A percentile compares a stretch with the other conserved stretches of the same genome.
Conservation (phyloP, 2,797 vertebrate species). For the Ciconia nigra region DNA sequence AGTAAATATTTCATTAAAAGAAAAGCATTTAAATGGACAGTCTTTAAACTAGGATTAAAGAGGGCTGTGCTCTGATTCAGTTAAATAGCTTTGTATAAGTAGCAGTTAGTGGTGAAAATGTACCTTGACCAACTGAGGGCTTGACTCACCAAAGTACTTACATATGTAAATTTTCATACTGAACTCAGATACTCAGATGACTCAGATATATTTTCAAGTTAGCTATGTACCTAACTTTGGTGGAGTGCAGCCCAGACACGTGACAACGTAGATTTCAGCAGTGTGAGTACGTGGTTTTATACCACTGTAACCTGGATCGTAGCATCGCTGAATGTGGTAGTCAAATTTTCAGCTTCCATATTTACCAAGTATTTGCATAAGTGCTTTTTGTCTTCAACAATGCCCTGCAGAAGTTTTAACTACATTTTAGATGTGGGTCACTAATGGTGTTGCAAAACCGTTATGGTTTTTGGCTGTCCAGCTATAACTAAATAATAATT, state of each 20-base stretch:
- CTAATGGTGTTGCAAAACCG: rapidly evolving
- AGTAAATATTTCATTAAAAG: slow-evolving; percentile 55
- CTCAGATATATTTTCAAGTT: not conserved
- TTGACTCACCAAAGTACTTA: not conserved
- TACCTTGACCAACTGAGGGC: not conserved
- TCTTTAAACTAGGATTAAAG: slow-evolving; percentile 36
- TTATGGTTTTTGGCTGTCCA: not conserved
- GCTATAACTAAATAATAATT: not conserved
- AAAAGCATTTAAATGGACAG: not conserved
- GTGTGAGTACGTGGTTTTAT: not conserved
- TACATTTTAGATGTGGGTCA: not conserved
- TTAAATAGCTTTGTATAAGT: not conserved
- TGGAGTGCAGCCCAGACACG: not conserved
- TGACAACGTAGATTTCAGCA: not conserved
- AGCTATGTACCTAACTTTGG: not conserved
- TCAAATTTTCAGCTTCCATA: not conserved
- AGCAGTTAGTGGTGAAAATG: not conserved
- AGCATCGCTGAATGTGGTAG: not conserved
- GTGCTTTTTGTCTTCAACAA: not conserved
- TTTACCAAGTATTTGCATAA: not conserved
- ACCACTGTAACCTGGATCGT: not conserved
- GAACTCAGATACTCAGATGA: not conserved
- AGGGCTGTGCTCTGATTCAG: not conserved
- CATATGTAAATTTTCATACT: not conserved
- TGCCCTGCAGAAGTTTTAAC: not conserved